Conservation (phyloP, 2,113 vertebrate species). For the Panurus biarmicus region DNA sequence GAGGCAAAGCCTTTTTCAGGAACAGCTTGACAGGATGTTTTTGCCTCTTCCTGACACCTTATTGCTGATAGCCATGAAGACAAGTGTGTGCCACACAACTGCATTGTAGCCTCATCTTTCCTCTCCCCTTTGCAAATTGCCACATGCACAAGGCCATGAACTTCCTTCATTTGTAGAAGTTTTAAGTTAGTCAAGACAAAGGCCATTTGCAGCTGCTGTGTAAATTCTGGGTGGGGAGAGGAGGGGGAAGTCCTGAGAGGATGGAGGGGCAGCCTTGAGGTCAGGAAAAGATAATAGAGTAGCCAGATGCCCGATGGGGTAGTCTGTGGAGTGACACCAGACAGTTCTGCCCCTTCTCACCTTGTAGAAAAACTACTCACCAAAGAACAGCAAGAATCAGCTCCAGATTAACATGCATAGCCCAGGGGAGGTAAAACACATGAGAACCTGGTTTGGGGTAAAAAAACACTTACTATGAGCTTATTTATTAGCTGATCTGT, state of each 20-base stretch:
- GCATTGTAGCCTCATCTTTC: not conserved
- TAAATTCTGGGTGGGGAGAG: not conserved
- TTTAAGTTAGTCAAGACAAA: not conserved
- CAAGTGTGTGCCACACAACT: not conserved
- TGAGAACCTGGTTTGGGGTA: not conserved
- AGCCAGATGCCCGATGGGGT: not conserved
- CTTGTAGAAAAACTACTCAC: not conserved
- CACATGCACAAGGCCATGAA: not conserved
- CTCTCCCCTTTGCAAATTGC: not conserved
- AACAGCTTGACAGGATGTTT: not conserved
- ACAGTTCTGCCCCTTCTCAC: not conserved
- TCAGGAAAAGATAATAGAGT: not conserved
- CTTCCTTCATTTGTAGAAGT: not conserved
- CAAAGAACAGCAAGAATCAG: not conserved
- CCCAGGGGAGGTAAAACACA: not conserved
- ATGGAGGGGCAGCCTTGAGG: not conserved
- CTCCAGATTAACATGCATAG: not conserved
- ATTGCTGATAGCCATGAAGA: not conserved
- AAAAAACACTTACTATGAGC: not conserved
- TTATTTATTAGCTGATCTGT: not conserved
- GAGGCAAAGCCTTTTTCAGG: not conserved
- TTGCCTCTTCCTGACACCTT: not conserved
- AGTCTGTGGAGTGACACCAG: not conserved
- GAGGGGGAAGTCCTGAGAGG: not conserved
- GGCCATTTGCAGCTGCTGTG: not conserved